phyloP scores from a whole-genome alignment of 2,888 invertebrate species.

The Epirrita christyi region DNA sequence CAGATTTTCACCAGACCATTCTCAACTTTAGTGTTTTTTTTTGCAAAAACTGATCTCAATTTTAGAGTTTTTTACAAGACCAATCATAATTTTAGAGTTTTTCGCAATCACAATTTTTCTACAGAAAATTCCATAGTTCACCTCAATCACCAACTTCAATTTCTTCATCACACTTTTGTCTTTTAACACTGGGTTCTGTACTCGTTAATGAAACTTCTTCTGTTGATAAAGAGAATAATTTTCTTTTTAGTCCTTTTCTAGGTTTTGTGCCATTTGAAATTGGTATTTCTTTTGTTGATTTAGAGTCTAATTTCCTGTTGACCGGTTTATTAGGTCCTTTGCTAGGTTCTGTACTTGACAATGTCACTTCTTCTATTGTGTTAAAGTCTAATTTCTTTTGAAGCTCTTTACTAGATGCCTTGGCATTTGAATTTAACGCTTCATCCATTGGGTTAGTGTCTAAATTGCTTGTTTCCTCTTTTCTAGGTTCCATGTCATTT shows the following conservation, averaged over 20 bases:
- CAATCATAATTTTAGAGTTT: neutral
- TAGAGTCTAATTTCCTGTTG: constrained; percentile 10
- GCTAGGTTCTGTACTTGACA: constrained; percentile 5
- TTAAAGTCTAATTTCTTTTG: constrained; percentile 16
- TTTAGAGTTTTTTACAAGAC: neutral
- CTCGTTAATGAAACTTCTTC: constrained; percentile 21
- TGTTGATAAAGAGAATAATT: constrained; percentile 22
- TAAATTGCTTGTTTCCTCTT: too few relatives aligned
- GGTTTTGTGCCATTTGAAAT: neutral
- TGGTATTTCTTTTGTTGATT: neutral
- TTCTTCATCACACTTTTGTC: constrained; percentile 30
- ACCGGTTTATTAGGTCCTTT: neutral
- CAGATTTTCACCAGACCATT: too few relatives aligned
- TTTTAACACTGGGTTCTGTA: constrained; percentile 34
- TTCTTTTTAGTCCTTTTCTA: constrained; percentile 19
- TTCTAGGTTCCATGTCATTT: too few relatives aligned
- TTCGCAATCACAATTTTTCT: constrained; percentile 8
- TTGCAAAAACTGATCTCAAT: neutral
- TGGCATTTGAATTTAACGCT: too few relatives aligned
- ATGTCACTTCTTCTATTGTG: constrained; percentile 3
- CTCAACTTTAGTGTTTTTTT: neutral
- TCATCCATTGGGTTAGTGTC: too few relatives aligned
- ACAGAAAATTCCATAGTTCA: neutral
- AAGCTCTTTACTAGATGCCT: neutral
- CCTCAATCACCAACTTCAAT: constrained; percentile 39